Base-by-base conservation (phyloP, 2,888 invertebrate genomes). In the Phalera bucephala region DNA sequence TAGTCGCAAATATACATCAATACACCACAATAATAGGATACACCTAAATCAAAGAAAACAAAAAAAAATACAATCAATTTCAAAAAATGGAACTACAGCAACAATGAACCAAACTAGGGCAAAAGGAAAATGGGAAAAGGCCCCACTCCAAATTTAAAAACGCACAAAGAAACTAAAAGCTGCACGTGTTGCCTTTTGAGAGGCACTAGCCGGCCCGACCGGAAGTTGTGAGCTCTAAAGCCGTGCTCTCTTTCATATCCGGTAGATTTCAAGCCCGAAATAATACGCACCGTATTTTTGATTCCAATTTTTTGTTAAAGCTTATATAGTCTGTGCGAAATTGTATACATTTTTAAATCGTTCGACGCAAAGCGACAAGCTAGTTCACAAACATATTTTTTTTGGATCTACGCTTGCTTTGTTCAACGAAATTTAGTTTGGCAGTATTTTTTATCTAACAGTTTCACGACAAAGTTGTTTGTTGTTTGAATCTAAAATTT, bases 181-280 rank as follows among this genome's bases (percentile, higher is more conserved):
- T 57, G 56, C 64, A 72, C 64, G 68, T 72, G 69, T 70, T 66
- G 66, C 70, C 70, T 72, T 73, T 72, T 69, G 63, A 65, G 61
- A 65, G 62, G 61, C 57, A 56, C 58, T 47, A 54, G 53, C 35
- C 25, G 35, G 36, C 35, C 53, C 53, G 53, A 40, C 56, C 67
- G 71, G 73, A 70, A 66, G 67, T 62, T 58, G 56, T 36, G 57
- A 62, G 61, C 62, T 54, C 38, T 55, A 64, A 70, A 70, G 65
- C 70, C 56, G 39, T 49, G 49, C 64, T 62, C 64, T 65, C 65
- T 72, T 63, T 77, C 72, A 76, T 77, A 72, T 73, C 74, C 72
- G 67, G 63, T 52, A 27, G 45, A 65, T 62, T 70, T 71, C 63
- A 58, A 59, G 56, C 31, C 44, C 53, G 43, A 66, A 68, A 73